A percentile compares a stretch with the other conserved stretches of the same genome.
These are phyloP conservation scores for Apodemia zela DNA, from an alignment of 2,888 invertebrate genomes.

Conservation along the genomic window DNA sequence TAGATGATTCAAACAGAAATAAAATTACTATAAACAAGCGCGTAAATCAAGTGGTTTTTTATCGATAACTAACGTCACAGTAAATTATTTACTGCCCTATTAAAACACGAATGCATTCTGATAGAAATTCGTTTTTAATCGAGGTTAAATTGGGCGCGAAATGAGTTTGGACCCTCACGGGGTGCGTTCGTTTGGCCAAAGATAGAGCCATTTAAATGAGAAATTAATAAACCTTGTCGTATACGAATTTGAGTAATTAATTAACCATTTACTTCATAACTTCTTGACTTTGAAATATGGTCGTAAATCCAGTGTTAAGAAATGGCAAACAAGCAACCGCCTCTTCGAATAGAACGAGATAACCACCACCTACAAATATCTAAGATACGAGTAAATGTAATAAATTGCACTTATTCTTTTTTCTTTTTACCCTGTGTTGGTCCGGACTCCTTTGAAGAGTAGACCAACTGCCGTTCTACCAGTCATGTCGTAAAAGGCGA, in stretches of 20 bases:
- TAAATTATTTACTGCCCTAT: constrained; percentile 47
- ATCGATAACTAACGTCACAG: constrained; percentile 38
- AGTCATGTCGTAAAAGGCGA: no score
- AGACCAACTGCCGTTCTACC: no score
- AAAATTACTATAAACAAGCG: constrained; percentile 29
- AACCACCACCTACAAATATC: no score
- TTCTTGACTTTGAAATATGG: neutral
- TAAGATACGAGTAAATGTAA: no score
- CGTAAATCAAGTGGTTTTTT: constrained; percentile 34
- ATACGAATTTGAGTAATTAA: constrained; percentile 22
- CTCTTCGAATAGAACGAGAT: no score
- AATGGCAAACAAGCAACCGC: no score
- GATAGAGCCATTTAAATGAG: constrained; percentile 65
- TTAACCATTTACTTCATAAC: constrained; percentile 8
- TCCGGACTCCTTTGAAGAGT: no score
- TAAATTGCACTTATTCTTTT: no score
- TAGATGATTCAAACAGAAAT: constrained; percentile 19
- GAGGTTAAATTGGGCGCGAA: constrained; percentile 79
- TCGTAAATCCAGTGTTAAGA: neutral
- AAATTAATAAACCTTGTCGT: constrained; percentile 47
- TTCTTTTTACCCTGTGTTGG: no score
- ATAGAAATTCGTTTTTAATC: constrained; percentile 79
- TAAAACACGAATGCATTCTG: constrained; percentile 67
- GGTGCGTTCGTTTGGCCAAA: constrained; percentile 45
- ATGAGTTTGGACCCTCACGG: constrained; percentile 65